Base-by-base conservation (phyloP, 1,140 invertebrate genomes). In the Nasonia longicornis region DNA sequence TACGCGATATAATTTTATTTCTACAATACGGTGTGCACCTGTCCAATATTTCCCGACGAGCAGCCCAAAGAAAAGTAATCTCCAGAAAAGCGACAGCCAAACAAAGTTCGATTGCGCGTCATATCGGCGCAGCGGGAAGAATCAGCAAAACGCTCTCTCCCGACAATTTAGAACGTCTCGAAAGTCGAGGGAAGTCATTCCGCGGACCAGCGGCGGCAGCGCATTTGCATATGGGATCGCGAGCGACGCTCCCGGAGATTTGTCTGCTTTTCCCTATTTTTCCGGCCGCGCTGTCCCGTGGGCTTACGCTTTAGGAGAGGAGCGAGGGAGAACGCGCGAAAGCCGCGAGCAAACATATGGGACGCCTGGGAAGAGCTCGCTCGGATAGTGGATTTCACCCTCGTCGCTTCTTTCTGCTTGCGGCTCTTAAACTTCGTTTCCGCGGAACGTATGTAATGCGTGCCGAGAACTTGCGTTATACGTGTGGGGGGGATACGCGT, bases 311-410 rank as follows among this genome's bases (percentile, higher is more conserved):
- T 48, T 69, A 70, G 29, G 26, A 12, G 16, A 58, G 16, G 3
- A 58, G 20, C 7, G 52, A 58, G 20, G 7, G 52, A 8, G 29
- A 7, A 22, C 58, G 52, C 58, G 38, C n/a, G n/a, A 10, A 80
- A 85, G 82, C 81, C 73, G 80, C 78, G 81, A 80, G 83, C 70
- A 86, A 87, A 88, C 83, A 84, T 87, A 86, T 83, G 86, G 83
- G 83, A 83, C 87, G 79, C 84, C 45, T 52, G 85, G 85, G 84
- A 87, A 86, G 84, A 35, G 31, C 84, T 84, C 69, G 84, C 83
- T 85, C 85, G 83, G 85, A 86, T 85, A 85, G 86, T 87, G 83
- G 83, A 86, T 85, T 84, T 86, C 73, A 76, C n/a, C 70, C 84
- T 67, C 58, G 45, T 71, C 16, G 29, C 48, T 76, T 75, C 67